These are phyloP conservation scores for Didymodactylos carnosus DNA, from an alignment of 2,888 invertebrate species.

Conservation along the genomic window DNA sequence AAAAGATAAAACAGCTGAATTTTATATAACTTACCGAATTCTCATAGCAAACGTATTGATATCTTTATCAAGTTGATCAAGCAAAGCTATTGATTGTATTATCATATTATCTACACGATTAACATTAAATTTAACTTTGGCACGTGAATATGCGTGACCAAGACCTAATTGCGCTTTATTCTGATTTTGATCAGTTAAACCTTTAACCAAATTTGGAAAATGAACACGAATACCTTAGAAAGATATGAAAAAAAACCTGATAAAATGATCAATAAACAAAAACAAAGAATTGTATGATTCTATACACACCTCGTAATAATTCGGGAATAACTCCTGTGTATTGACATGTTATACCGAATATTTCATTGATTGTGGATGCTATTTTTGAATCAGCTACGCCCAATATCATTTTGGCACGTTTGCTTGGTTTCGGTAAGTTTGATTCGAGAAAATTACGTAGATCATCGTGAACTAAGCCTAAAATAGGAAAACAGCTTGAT, in stretches of 20 bases:
- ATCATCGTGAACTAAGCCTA: slow-evolving; percentile 51
- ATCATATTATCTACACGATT: slow-evolving; percentile 98
- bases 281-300: no score
- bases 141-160: slow-evolving; percentile 88
- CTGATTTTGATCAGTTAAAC: slow-evolving; percentile 54
- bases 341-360: slow-evolving; percentile 55
- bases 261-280: background rate
- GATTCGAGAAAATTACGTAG: slow-evolving; percentile 68
- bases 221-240: slow-evolving; percentile 34
- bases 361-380: slow-evolving; percentile 54
- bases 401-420: slow-evolving; percentile 42
- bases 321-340: slow-evolving; percentile 77
- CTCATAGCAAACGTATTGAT: slow-evolving; percentile 96
- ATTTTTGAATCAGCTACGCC: slow-evolving; percentile 77
- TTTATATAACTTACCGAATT: slow-evolving; percentile 63
- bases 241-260: background rate
- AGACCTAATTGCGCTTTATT: slow-evolving; percentile 85
- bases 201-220: slow-evolving; percentile 37
- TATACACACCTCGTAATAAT: slow-evolving; percentile 63
- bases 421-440: slow-evolving; percentile 54
- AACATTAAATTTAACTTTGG: slow-evolving; percentile 96
- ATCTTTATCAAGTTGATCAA: slow-evolving; percentile 95
- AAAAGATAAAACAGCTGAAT: no score
- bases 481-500: background rate
- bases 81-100: slow-evolving; percentile 82